Conservation (phyloP, 2,888 invertebrate genomes). For the Cheilosia grossa region DNA sequence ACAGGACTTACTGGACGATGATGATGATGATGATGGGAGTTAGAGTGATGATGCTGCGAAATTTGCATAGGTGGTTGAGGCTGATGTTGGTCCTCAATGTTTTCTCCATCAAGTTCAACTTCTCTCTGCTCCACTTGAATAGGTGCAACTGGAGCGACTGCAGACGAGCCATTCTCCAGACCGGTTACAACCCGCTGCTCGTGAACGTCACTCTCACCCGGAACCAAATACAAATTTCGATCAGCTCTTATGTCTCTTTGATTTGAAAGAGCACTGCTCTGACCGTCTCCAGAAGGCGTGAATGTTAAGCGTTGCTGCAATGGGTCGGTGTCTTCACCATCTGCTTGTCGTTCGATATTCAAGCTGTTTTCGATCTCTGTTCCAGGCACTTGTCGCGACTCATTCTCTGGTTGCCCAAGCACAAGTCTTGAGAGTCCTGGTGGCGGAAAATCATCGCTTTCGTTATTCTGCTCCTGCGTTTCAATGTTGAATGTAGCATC, state of each 20-base stretch:
- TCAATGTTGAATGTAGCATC: slow-evolving; percentile 71
- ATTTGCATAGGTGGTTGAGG: slow-evolving; percentile 70
- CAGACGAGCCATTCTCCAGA: slow-evolving; percentile 83
- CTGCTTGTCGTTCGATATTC: slow-evolving; percentile 83
- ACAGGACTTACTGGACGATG: slow-evolving; percentile 69
- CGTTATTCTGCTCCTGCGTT: slow-evolving; percentile 78
- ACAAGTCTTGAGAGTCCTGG: slow-evolving; percentile 88
- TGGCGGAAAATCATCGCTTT: slow-evolving; percentile 84
- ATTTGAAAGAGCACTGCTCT: slow-evolving; percentile 64
- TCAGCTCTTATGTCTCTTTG: slow-evolving; percentile 77
- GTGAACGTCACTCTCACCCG: slow-evolving; percentile 79
- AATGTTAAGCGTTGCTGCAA: slow-evolving; percentile 65
- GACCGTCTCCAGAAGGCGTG: slow-evolving; percentile 45
- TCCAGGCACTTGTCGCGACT: slow-evolving; percentile 84
- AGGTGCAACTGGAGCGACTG: slow-evolving; percentile 76
- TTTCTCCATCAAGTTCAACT: slow-evolving; percentile 86
- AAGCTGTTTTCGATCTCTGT: slow-evolving; percentile 81
- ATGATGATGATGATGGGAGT: slow-evolving; percentile 42
- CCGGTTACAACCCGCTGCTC: slow-evolving; percentile 85
- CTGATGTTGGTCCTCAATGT: slow-evolving; percentile 82
- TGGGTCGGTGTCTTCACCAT: slow-evolving; percentile 82
- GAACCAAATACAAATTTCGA: slow-evolving; percentile 80
- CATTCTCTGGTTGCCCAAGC: slow-evolving; percentile 87
- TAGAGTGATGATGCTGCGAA: slow-evolving; percentile 48
- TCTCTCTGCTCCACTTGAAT: slow-evolving; percentile 84